These are phyloP conservation scores for Arion vulgaris DNA, from an alignment of 1,140 invertebrate genomes.

Conservation along the genomic window DNA sequence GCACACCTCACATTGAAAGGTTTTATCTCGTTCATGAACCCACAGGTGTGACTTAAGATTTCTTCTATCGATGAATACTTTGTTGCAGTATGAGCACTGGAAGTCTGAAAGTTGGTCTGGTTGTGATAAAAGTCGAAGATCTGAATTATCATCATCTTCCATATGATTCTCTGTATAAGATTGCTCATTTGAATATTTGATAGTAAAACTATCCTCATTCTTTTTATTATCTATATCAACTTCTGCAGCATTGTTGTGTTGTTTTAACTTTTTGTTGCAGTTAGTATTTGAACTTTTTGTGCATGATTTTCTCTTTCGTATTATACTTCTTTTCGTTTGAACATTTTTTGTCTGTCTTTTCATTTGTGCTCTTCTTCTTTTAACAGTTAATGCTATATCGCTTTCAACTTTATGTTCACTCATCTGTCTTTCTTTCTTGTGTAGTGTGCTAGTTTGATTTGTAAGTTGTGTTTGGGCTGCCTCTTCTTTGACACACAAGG, in stretches of 20 bases:
- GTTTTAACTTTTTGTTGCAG: background rate
- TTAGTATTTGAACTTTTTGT: background rate
- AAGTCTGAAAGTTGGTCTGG: background rate
- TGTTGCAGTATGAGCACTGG: conserved; percentile 26
- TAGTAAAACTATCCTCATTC: background rate
- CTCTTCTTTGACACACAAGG: background rate
- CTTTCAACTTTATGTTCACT: background rate
- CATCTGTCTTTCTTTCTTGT: background rate
- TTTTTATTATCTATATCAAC: background rate
- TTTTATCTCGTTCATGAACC: conserved; percentile 26
- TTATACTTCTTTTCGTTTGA: background rate
- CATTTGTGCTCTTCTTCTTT: background rate
- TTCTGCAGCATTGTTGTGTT: background rate
- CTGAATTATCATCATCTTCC: background rate
- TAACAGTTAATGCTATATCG: background rate
- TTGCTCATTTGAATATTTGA: background rate
- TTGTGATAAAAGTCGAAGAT: background rate
- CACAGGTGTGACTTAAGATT: conserved; percentile 26
- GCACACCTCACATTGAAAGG: background rate
- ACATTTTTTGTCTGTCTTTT: background rate
- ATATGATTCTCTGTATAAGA: background rate
- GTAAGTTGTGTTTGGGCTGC: background rate
- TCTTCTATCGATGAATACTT: conserved; percentile 19
- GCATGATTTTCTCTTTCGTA: background rate
- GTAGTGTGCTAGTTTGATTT: background rate